Conservation (phyloP, 2,888 invertebrate species). For the Coelopa pilipes region DNA sequence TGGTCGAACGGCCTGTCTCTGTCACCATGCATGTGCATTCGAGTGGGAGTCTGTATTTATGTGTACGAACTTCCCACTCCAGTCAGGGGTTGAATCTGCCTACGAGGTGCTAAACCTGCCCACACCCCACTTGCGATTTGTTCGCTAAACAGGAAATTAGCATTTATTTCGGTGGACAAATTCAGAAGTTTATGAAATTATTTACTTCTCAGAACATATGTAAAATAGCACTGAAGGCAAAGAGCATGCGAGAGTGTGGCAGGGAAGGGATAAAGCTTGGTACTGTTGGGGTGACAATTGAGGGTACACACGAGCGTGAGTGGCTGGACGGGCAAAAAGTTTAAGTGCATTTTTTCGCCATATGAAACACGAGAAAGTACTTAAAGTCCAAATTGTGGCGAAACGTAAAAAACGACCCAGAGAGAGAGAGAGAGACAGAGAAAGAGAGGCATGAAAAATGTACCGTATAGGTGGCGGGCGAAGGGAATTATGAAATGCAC, state of each 20-base stretch:
- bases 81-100: neutral
- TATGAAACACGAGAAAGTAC: slow-evolving; percentile 13
- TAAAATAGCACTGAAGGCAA: slow-evolving; percentile 7
- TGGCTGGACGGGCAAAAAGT: no score
- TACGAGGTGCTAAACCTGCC: neutral
- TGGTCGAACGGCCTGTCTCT: no score
- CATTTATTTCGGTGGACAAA: slow-evolving; percentile 37
- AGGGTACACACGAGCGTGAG: no score
- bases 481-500: slow-evolving; percentile 7
- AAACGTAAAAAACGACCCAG: neutral
- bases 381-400: neutral
- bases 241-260: slow-evolving; percentile 1
- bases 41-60: neutral
- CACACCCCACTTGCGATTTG: slow-evolving; percentile 35
- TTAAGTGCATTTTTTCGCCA: slow-evolving; percentile 7
- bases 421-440: slow-evolving; percentile 34
- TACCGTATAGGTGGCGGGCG: no score
- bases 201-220: neutral
- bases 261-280: slow-evolving; percentile 9
- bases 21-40: no score
- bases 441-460: slow-evolving; percentile 21
- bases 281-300: no score
- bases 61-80: neutral
- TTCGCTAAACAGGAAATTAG: slow-evolving; percentile 39
- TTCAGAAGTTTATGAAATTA: slow-evolving; percentile 20